A percentile compares a stretch with the other conserved stretches of the same genome.
phyloP scores from a whole-genome alignment of 2,113 vertebrate species.

The Aptenodytes patagonicus region DNA sequence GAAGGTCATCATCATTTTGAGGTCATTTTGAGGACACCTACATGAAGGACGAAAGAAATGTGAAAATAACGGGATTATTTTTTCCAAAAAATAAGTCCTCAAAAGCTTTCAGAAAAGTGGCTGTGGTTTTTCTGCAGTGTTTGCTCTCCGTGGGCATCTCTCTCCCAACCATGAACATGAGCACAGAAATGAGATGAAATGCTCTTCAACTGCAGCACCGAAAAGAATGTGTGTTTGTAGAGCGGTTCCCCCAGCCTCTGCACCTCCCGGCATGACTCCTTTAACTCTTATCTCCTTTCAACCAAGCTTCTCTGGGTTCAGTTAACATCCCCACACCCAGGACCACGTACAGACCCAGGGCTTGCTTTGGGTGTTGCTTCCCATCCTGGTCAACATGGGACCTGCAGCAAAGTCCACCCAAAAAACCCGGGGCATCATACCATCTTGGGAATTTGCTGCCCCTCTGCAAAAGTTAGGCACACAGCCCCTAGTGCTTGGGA shows the following conservation, averaged over 20 bases:
- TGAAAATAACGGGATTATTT: not conserved
- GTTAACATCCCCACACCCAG: not conserved
- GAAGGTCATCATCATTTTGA: not conserved
- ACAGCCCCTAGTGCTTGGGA: too few relatives aligned
- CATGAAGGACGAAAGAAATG: not conserved
- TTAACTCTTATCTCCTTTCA: not conserved
- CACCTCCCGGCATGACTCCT: not conserved
- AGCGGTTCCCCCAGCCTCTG: accelerated
- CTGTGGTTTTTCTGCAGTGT: not conserved
- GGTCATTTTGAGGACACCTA: not conserved
- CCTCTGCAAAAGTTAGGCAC: not conserved
- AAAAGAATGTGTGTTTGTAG: not conserved
- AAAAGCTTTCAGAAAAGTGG: not conserved
- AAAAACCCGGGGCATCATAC: not conserved
- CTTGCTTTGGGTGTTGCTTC: not conserved
- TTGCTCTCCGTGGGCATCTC: not conserved
- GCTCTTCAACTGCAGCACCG: not conserved
- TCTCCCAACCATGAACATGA: not conserved
- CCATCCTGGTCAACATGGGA: accelerated
- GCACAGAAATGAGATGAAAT: not conserved
- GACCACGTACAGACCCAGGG: not conserved
- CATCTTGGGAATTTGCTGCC: not conserved
- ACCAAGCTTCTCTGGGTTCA: not conserved
- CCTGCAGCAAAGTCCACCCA: not conserved
- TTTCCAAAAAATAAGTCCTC: not conserved